Evolutionary conservation across 2,888 invertebrate genomes (phyloP), one percentile per base, ranked within the genome.

Genomic region (Uloborus plumipes): DNA sequence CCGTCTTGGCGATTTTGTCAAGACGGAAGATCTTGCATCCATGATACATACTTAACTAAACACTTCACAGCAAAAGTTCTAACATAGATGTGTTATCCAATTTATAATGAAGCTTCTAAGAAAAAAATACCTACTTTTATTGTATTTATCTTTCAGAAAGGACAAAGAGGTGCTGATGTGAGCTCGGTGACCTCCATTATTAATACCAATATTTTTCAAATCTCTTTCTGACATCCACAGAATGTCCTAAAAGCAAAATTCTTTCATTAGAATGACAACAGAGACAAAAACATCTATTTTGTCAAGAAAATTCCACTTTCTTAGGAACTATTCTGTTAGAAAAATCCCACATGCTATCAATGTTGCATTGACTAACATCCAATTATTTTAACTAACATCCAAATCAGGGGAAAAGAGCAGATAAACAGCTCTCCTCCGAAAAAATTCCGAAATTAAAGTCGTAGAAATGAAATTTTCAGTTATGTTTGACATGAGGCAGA

Each of bases 101-200:
- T 31, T 6, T 39, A 0, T 20, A 70, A 22, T 39, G 39, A 39
- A 39, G 11, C 39, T 39, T 39, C 1, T 6, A 9, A 11, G 39
- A 7, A 39, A 39, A 16, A 31, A 39, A 20, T 16, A 62, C 55
- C 90, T 89, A 89, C 92, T 91, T 86, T 89, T 90, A 83, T 91
- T 89, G 76, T 91, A 91, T 88, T 93, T 93, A 20, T 92, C 91
- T 61, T 91, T 90, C 4, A 93, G 90, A n/a, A 92, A 91, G 16
- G 92, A 90, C 73, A 93, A 89, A 88, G 92, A 93, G 58, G 92
- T 91, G 79, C 92, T 91, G 85, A 93, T 92, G 86, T 91, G 90
- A 1, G 92, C 92, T 55, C 93, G 89, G 88, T 93, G 93, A 31
- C 91, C 91, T 1, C 92, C 90, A 87, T 92, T 92, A 85, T 91